Conservation (phyloP, 2,797 vertebrate species). For the Gymnoscopelus microlampas region DNA sequence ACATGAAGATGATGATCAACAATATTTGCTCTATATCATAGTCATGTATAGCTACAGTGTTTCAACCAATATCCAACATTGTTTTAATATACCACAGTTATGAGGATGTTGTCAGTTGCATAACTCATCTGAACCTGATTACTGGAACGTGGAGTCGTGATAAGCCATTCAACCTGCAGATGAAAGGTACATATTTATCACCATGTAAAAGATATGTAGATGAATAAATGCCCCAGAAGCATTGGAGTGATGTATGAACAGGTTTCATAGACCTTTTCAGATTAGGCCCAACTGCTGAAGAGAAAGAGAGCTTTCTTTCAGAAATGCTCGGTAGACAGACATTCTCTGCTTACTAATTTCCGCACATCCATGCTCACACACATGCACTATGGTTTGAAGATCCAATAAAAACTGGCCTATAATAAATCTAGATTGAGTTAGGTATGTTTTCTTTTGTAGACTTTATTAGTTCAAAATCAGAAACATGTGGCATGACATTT, state of each 20-base stretch:
- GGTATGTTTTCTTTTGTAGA: too few relatives aligned
- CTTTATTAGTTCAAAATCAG: too few relatives aligned
- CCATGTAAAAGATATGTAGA: constrained; percentile 39
- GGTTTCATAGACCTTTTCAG: constrained; percentile 53
- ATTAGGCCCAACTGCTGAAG: constrained; percentile 35
- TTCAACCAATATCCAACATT: too few relatives aligned
- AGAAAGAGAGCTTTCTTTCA: constrained; percentile 67
- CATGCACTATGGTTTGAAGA: background rate
- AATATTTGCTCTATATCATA: too few relatives aligned
- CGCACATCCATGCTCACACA: constrained; percentile 3
- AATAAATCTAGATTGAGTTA: too few relatives aligned
- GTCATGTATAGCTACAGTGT: too few relatives aligned
- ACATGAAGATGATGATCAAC: too few relatives aligned
- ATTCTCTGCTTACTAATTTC: constrained; percentile 72
- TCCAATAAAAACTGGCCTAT: too few relatives aligned
- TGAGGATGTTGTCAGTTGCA: too few relatives aligned
- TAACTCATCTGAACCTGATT: background rate
- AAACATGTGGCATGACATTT: too few relatives aligned
- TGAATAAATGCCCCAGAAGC: constrained; percentile 43
- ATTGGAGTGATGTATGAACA: constrained; percentile 39
- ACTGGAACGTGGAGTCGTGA: constrained; percentile 19
- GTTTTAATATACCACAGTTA: too few relatives aligned
- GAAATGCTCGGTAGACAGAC: constrained; percentile 58
- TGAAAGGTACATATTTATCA: constrained; percentile 51
- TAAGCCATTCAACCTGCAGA: constrained; percentile 36